Percentiles rank a stretch among this genome's conserved stretches.
Conservation (phyloP, 2,113 vertebrate genomes). For the Plestiodon gilberti region DNA sequence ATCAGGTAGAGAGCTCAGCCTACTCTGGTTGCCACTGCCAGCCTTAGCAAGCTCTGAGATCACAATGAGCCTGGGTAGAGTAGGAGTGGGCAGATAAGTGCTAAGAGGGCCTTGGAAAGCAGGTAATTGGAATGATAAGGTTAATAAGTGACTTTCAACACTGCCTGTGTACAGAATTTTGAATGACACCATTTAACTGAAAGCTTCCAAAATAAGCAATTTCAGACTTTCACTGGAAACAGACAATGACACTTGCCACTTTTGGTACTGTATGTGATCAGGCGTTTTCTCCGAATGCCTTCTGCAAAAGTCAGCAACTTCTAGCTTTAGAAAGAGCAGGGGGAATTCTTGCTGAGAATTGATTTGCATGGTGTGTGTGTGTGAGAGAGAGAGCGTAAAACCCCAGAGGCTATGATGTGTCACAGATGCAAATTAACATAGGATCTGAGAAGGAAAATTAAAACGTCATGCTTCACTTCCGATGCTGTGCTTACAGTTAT, state of each 20-base stretch:
- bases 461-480: constrained; percentile 61
- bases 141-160: not conserved
- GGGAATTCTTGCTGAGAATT: not conserved
- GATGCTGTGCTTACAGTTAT: constrained; percentile 55
- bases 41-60: not conserved
- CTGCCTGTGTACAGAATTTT: not conserved
- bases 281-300: not conserved
- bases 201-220: not conserved
- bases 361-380: not conserved
- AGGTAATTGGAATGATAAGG: not conserved
- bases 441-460: constrained; percentile 62
- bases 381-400: not conserved
- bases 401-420: constrained; percentile 37
- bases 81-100: not conserved
- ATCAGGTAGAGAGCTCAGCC: not conserved
- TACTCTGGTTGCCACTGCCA: not conserved
- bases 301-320: constrained; percentile 15
- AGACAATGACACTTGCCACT: not conserved
- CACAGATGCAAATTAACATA: constrained; percentile 43
- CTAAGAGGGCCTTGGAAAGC: not conserved
- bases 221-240: not conserved
- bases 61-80: not conserved
- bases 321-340: constrained; percentile 2
- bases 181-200: not conserved
- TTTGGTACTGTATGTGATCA: not conserved